Evolutionary conservation across 2,888 invertebrate genomes (phyloP).

Genomic region (Metellina segmentata): DNA sequence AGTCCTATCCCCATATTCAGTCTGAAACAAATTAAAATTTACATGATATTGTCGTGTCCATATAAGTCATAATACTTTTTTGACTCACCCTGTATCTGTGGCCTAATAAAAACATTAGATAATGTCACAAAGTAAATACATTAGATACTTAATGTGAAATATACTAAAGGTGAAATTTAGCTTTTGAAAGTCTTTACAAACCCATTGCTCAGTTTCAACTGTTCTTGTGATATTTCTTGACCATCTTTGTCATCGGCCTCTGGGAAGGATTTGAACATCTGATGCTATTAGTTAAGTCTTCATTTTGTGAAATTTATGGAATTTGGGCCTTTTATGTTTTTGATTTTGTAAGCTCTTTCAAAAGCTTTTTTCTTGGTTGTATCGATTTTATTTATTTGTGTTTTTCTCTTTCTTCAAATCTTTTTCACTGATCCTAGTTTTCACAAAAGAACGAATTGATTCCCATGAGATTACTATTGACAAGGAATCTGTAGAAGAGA

Average conservation of each 20-base stretch:
- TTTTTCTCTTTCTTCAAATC: not conserved
- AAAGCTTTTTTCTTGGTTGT: not conserved
- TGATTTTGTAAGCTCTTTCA: not conserved
- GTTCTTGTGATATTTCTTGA: too few relatives aligned
- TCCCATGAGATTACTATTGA: constrained; percentile 10
- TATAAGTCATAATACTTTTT: too few relatives aligned
- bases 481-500: not conserved
- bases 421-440: not conserved
- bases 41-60: too few relatives aligned
- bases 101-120: too few relatives aligned
- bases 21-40: too few relatives aligned
- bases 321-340: not conserved
- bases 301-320: not conserved
- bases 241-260: too few relatives aligned
- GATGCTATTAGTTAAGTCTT: not conserved
- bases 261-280: too few relatives aligned
- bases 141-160: not conserved
- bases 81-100: too few relatives aligned
- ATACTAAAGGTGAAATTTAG: not conserved
- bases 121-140: too few relatives aligned
- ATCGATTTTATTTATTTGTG: not conserved
- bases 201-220: not conserved
- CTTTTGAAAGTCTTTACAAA: not conserved
- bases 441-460: not conserved
- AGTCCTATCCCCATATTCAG: too few relatives aligned